Percentiles rank a stretch among this genome's conserved stretches.
Conservation (phyloP, 2,797 vertebrate genomes). For the Hoplostethus atlanticus region DNA sequence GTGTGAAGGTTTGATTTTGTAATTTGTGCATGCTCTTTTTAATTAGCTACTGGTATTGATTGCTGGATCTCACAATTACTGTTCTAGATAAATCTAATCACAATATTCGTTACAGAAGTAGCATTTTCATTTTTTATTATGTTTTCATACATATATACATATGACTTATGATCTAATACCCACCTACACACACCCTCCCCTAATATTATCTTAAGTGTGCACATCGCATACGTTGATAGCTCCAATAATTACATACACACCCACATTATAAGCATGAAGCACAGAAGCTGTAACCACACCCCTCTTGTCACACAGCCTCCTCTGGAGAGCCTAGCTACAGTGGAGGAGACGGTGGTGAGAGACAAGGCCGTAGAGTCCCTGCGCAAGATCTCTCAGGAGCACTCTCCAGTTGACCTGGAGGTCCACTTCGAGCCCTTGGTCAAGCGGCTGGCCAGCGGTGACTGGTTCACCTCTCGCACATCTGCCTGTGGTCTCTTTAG, state of each 20-base stretch:
- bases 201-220: too few species aligned
- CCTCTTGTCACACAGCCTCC: conserved; percentile 79
- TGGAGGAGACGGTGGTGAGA: conserved; percentile 90
- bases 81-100: too few species aligned
- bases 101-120: too few species aligned
- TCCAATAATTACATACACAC: too few species aligned
- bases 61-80: neutral
- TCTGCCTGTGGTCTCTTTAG: conserved; percentile 91
- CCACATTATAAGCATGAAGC: neutral
- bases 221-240: too few species aligned
- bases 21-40: neutral
- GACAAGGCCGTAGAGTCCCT: conserved; percentile 91
- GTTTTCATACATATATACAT: too few species aligned
- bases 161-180: too few species aligned
- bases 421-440: conserved; percentile 91
- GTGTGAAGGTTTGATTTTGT: neutral
- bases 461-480: conserved; percentile 92
- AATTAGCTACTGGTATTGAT: neutral
- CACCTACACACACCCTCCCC: too few species aligned
- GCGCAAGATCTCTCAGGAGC: conserved; percentile 90
- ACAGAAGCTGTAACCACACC: neutral
- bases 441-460: conserved; percentile 89
- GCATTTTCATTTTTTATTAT: too few species aligned
- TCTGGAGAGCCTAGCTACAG: conserved; percentile 89
- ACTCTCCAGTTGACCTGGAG: conserved; percentile 90